Percentiles rank a stretch among this genome's conserved stretches.
phyloP scores from a whole-genome alignment of 2,888 invertebrate genomes.

The Himalopsyche japonica region DNA sequence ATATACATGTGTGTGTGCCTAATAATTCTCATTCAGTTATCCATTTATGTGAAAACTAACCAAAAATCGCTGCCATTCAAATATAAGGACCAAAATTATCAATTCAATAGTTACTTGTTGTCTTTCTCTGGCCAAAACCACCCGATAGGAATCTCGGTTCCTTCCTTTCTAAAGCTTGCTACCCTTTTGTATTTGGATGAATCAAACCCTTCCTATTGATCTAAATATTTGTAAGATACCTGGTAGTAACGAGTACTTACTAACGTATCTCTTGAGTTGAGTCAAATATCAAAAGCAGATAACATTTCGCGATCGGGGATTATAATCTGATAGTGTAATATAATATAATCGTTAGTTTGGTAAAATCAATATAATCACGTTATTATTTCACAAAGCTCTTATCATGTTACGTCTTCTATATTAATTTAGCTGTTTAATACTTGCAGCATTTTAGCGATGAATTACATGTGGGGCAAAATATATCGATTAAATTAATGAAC shows the following conservation, averaged over 20 bases:
- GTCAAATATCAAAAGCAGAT: background rate
- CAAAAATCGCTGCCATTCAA: no score
- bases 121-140: background rate
- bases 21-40: no score
- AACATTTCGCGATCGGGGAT: background rate
- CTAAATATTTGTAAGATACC: constrained; percentile 25
- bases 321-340: background rate
- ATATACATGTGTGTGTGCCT: no score
- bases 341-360: background rate
- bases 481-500: no score
- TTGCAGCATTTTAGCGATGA: no score
- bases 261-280: background rate
- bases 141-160: constrained; percentile 7
- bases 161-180: constrained; percentile 2
- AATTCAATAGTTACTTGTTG: background rate
- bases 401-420: background rate
- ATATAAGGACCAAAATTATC: no score
- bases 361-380: background rate
- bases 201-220: constrained; percentile 14
- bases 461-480: no score
- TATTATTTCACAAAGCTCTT: background rate
- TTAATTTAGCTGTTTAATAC: no score
- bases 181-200: constrained; percentile 10
- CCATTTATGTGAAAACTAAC: no score
- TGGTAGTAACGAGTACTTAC: background rate